phyloP scores from a whole-genome alignment of 2,113 vertebrate genomes.

The Piprites chloris region DNA sequence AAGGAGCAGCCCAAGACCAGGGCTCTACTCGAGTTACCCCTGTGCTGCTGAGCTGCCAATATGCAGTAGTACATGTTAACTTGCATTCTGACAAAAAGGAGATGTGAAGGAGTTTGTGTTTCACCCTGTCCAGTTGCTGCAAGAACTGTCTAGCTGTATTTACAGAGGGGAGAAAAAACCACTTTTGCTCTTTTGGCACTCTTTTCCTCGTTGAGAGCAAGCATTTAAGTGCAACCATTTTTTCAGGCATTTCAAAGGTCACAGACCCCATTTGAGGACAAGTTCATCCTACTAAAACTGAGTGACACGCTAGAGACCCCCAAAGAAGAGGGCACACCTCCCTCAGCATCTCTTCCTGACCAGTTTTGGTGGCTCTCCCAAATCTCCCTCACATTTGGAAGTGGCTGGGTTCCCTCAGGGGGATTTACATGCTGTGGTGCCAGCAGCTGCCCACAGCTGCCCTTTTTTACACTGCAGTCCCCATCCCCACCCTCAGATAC shows the following conservation, averaged over 20 bases:
- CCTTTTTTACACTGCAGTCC: fast-evolving
- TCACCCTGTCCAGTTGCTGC: neutral
- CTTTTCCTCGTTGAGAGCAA: neutral
- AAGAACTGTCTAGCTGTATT: neutral
- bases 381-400: fast-evolving
- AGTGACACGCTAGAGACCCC: neutral
- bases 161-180: fast-evolving
- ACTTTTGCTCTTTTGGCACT: neutral
- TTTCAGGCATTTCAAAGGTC: neutral
- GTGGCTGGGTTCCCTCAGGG: fast-evolving
- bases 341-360: neutral
- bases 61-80: fast-evolving
- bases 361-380: neutral
- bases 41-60: neutral
- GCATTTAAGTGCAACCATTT: fast-evolving
- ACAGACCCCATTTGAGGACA: neutral
- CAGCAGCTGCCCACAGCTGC: neutral
- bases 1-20: neutral
- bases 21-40: neutral
- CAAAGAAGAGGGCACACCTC: neutral
- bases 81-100: neutral
- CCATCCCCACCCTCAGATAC: neutral
- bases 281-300: neutral
- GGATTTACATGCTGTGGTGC: neutral
- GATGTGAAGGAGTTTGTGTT: neutral